phyloP scores from a whole-genome alignment of 1,140 invertebrate genomes.

The Dendrolimus kikuchii region DNA sequence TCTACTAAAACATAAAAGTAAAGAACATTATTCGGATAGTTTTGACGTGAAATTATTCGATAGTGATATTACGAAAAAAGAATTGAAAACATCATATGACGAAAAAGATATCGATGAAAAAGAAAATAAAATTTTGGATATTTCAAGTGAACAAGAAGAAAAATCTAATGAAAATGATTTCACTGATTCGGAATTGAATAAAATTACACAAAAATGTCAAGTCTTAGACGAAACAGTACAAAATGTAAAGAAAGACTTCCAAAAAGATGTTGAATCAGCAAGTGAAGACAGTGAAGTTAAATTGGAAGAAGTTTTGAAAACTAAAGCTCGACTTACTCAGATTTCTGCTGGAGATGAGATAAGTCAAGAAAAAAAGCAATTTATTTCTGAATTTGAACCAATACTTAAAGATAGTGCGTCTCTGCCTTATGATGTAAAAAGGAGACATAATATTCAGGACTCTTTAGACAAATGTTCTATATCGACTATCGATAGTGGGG shows the following conservation, averaged over 20 bases:
- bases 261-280: slow-evolving; percentile 15
- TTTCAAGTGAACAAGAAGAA: no score
- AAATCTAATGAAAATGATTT: no score
- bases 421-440: slow-evolving; percentile 3
- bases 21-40: no score
- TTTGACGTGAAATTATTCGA: not conserved
- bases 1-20: no score
- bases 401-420: not conserved
- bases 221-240: no score
- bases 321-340: slow-evolving; percentile 2
- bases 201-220: no score
- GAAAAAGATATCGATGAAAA: slow-evolving; percentile 24
- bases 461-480: slow-evolving; percentile 13
- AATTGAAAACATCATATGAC: slow-evolving; percentile 17
- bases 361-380: slow-evolving; percentile 17
- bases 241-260: slow-evolving; percentile 5
- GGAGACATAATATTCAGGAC: slow-evolving; percentile 3
- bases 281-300: slow-evolving; percentile 14
- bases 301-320: slow-evolving; percentile 4
- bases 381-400: slow-evolving; percentile 5
- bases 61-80: slow-evolving; percentile 12
- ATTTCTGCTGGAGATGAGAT: slow-evolving; percentile 19
- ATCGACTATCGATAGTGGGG: slow-evolving; percentile 27
- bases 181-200: no score
- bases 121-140: slow-evolving; percentile 3